Conservation (phyloP, 2,113 vertebrate genomes). For the Acinonyx jubatus region DNA sequence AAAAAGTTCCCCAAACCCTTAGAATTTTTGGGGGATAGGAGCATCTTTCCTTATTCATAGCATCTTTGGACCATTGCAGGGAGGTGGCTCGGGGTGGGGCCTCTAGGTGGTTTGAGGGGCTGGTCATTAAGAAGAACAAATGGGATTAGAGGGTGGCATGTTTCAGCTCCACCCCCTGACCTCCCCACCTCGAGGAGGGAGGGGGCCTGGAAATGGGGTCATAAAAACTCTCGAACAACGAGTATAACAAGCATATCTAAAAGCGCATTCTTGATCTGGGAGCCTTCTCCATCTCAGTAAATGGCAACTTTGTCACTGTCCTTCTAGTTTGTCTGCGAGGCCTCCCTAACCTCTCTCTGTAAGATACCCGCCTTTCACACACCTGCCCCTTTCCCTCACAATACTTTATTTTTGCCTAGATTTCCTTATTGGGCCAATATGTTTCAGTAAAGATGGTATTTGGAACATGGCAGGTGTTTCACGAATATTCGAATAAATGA, state of each 20-base stretch:
- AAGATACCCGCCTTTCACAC: background rate
- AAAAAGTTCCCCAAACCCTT: background rate
- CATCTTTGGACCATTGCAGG: background rate
- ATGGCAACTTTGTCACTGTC: background rate
- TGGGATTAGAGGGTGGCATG: background rate
- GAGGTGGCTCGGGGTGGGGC: background rate
- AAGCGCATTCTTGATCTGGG: background rate
- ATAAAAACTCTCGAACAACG: background rate
- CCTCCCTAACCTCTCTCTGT: background rate
- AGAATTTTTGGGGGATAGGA: background rate
- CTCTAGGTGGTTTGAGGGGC: background rate
- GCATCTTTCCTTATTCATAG: background rate
- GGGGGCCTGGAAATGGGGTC: background rate
- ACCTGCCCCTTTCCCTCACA: background rate
- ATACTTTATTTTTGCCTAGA: background rate
- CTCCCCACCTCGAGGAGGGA: background rate
- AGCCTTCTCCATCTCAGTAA: background rate
- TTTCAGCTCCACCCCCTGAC: background rate
- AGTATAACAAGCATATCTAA: background rate
- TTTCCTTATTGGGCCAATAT: background rate
- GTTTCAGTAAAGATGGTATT: background rate
- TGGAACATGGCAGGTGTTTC: background rate
- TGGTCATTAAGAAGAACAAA: background rate
- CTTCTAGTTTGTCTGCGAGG: background rate
- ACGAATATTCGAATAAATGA: background rate